phyloP scores from a whole-genome alignment of 2,797 vertebrate genomes.

The Danio kyathit region DNA sequence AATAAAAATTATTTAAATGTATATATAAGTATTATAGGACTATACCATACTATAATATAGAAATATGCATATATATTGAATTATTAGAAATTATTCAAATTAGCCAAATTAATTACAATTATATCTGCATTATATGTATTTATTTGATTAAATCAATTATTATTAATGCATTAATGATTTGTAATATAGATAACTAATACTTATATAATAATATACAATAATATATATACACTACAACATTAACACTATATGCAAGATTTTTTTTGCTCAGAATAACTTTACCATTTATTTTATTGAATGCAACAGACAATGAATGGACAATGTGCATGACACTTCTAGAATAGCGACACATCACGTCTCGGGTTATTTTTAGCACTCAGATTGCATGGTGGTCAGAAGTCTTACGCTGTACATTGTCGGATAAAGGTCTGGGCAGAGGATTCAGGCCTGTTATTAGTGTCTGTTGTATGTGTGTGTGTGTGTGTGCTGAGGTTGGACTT shows the following conservation, averaged over 20 bases:
- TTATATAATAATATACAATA: too few species aligned
- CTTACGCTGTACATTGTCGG: not conserved
- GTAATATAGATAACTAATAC: too few species aligned
- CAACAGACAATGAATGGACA: not conserved
- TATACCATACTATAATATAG: not conserved
- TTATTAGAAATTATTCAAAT: too few species aligned
- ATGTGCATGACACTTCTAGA: not conserved
- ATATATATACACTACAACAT: too few species aligned
- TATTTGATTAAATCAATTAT: too few species aligned
- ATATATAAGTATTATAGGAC: not conserved
- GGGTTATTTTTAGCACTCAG: conserved; percentile 11
- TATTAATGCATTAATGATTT: too few species aligned
- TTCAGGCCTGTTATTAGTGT: conserved; percentile 18
- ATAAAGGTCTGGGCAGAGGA: conserved; percentile 43
- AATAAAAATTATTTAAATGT: not conserved
- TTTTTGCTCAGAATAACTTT: not conserved
- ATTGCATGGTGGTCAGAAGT: conserved; percentile 25
- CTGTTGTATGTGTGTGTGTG: conserved; percentile 18
- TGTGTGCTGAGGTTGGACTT: conserved; percentile 56
- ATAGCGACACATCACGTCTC: not conserved
- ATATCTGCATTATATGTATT: too few species aligned
- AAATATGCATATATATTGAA: not conserved
- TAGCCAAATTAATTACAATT: too few species aligned
- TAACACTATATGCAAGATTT: not conserved
- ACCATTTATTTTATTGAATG: not conserved